Evolutionary conservation across 1,140 invertebrate genomes (phyloP).

Genomic region (Caenorhabditis latens): DNA sequence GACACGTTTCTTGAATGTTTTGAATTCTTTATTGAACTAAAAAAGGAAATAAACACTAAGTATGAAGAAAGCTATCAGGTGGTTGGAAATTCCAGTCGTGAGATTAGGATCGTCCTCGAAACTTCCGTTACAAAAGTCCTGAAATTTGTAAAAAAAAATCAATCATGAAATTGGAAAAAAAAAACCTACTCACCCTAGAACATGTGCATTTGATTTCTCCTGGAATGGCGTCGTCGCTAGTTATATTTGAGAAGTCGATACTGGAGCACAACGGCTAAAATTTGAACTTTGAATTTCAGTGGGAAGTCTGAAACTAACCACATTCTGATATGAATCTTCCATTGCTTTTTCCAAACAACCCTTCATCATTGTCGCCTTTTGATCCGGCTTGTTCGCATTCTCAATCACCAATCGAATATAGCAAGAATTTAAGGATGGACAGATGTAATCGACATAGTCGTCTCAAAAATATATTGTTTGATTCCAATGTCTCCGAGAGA

Average conservation of each 20-base stretch:
- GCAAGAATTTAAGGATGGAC: constrained; percentile 18
- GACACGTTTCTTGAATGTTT: background rate
- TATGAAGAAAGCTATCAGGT: background rate
- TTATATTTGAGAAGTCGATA: constrained; percentile 43
- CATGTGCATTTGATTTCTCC: constrained; percentile 33
- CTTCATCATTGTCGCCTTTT: constrained; percentile 28
- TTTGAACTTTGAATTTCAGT: background rate
- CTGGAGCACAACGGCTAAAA: constrained; percentile 4
- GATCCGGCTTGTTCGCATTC: constrained; percentile 24
- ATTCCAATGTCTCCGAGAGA: background rate
- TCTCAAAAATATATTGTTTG: background rate
- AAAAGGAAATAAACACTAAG: background rate
- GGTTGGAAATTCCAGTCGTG: background rate
- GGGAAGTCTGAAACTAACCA: background rate
- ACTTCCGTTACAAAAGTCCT: constrained; percentile 48
- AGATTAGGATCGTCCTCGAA: constrained; percentile 26
- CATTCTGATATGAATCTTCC: constrained; percentile 12
- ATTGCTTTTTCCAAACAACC: constrained; percentile 33
- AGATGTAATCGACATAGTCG: constrained; percentile 28
- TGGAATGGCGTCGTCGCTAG: constrained; percentile 1
- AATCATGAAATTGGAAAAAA: background rate
- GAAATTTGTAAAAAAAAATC: background rate
- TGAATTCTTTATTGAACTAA: background rate
- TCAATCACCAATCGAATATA: constrained; percentile 40
- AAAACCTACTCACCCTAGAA: background rate